These are phyloP conservation scores for Drosophila affinis DNA, from an alignment of 2,888 invertebrate species.

Conservation along the genomic window DNA sequence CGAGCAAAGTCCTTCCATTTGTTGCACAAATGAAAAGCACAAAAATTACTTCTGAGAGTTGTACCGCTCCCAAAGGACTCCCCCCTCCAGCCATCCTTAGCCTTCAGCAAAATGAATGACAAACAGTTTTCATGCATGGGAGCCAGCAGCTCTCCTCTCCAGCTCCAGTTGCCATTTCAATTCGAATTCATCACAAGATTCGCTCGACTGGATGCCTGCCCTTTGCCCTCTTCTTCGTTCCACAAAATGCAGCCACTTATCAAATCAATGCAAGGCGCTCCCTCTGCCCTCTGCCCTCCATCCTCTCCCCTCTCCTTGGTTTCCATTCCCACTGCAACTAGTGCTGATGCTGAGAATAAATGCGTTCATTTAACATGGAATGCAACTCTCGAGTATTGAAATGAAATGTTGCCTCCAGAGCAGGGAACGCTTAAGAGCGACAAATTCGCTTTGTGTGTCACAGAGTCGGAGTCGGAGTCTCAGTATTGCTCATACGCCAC, in stretches of 20 bases:
- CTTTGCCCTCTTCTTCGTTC: not conserved
- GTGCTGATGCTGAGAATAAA: constrained; percentile 58
- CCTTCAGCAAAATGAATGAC: constrained; percentile 34
- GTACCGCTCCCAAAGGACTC: too few relatives aligned
- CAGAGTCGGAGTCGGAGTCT: constrained; percentile 26
- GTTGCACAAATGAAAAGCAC: not conserved
- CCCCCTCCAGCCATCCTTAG: not conserved
- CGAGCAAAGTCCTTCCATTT: not conserved
- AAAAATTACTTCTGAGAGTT: not conserved
- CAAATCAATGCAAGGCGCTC: constrained; percentile 59
- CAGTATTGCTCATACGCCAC: constrained; percentile 80
- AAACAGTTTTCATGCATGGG: constrained; percentile 2
- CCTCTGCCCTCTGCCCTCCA: not conserved
- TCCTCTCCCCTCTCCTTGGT: too few relatives aligned
- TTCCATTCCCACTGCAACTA: too few relatives aligned
- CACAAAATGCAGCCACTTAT: constrained; percentile 65
- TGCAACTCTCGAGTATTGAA: constrained; percentile 66
- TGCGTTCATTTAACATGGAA: constrained; percentile 79
- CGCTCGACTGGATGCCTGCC: constrained; percentile 27
- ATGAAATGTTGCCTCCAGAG: constrained; percentile 61
- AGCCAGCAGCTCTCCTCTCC: constrained; percentile 20
- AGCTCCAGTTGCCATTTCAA: constrained; percentile 25
- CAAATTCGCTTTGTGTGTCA: constrained; percentile 73
- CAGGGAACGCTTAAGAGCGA: constrained; percentile 66
- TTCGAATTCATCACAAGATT: constrained; percentile 35